These are phyloP conservation scores for Ptychodera flava DNA, from an alignment of 35 echinoderm and acorn worm species.

Conservation along the genomic window DNA sequence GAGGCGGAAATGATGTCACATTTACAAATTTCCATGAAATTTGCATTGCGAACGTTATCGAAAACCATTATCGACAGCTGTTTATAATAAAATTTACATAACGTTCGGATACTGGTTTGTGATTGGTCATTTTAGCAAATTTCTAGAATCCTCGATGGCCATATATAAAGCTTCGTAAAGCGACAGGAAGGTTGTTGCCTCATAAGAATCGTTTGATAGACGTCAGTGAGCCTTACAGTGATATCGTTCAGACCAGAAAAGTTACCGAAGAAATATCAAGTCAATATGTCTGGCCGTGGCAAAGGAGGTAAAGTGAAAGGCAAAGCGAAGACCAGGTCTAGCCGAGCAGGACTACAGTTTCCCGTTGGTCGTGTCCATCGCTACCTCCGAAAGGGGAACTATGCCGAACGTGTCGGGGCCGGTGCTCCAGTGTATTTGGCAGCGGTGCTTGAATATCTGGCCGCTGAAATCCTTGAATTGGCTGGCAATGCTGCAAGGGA, in stretches of 20 bases:
- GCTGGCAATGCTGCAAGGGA: conserved; percentile 87
- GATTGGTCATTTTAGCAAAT: not conserved
- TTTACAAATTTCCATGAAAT: too few species aligned
- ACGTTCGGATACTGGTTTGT: not conserved
- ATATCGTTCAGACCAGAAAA: too few species aligned
- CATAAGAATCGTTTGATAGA: too few species aligned
- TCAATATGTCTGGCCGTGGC: conserved; percentile 78
- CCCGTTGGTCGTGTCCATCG: conserved; percentile 53
- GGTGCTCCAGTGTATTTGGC: conserved; percentile 86
- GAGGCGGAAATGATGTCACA: too few species aligned
- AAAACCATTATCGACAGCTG: not conserved
- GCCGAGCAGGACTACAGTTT: conserved; percentile 65
- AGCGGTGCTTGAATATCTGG: conserved; percentile 72
- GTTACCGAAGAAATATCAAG: too few species aligned
- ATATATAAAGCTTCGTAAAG: not conserved
- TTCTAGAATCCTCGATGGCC: not conserved
- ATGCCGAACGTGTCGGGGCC: conserved; percentile 60
- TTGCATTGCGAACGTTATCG: not conserved
- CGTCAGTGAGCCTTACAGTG: too few species aligned
- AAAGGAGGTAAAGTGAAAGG: conserved; percentile 35
- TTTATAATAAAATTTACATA: too few species aligned
- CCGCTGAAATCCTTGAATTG: conserved; percentile 81
- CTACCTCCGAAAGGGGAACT: conserved; percentile 64
- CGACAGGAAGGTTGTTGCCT: too few species aligned
- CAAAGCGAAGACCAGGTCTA: conserved; percentile 51